A percentile compares a stretch with the other conserved stretches of the same genome.
Evolutionary conservation across 2,113 vertebrate genomes (phyloP).

Genomic region (Lates calcarifer): DNA sequence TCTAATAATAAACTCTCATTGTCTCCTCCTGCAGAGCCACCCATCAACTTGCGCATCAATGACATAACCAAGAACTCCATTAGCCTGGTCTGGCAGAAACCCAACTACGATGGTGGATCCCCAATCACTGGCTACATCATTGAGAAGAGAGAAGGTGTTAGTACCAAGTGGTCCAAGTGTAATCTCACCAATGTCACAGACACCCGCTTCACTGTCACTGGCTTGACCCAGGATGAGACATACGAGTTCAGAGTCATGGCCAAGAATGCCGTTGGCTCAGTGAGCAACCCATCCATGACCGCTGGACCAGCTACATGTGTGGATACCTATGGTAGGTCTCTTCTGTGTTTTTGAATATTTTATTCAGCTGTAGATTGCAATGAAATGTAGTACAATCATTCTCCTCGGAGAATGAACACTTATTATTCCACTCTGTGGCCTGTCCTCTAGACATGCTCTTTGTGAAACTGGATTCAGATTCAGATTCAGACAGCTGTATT

Average conservation of each 20-base stretch:
- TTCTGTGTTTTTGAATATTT: background rate
- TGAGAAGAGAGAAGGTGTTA: conserved; percentile 90
- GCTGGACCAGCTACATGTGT: conserved; percentile 93
- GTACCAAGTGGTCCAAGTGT: conserved; percentile 92
- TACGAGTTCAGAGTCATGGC: conserved; percentile 97
- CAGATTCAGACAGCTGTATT: too few species aligned
- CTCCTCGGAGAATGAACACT: background rate
- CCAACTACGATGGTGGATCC: conserved; percentile 95
- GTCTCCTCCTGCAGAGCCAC: conserved; percentile 88
- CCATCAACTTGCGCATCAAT: conserved; percentile 89
- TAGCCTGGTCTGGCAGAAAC: conserved; percentile 92
- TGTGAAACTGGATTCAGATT: too few species aligned
- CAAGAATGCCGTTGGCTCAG: conserved; percentile 94
- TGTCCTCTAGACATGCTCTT: background rate
- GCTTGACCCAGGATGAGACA: conserved; percentile 91
- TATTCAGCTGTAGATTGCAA: background rate
- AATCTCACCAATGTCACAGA: conserved; percentile 94
- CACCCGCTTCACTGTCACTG: conserved; percentile 91
- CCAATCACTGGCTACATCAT: conserved; percentile 94
- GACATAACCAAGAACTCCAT: conserved; percentile 96
- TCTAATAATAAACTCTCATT: background rate
- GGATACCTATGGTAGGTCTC: conserved; percentile 91
- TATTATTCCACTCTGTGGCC: background rate
- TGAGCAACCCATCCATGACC: conserved; percentile 93
- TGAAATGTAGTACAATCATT: background rate